Percentiles rank a stretch among this genome's conserved stretches.
phyloP scores from a whole-genome alignment of 1,140 invertebrate genomes.

The Trachymyrmex cornetzi region DNA sequence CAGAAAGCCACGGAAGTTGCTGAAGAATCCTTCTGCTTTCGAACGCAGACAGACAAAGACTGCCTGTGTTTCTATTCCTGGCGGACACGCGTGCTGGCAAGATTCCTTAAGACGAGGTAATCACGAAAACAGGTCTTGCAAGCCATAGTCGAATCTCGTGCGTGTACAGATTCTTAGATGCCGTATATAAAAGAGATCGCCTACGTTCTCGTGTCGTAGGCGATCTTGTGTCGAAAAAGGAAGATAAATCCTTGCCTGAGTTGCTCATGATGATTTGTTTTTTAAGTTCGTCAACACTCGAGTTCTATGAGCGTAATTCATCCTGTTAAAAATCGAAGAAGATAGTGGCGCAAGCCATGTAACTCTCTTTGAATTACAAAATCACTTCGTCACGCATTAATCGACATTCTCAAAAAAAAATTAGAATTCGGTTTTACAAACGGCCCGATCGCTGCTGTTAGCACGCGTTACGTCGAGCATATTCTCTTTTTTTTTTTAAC shows the following conservation, averaged over 20 bases:
- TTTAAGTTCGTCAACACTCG: background rate
- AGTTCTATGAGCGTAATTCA: background rate
- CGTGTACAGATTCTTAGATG: slow-evolving; percentile 60
- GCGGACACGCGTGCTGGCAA: slow-evolving; percentile 32
- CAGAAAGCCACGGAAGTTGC: slow-evolving; percentile 22
- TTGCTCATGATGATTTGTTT: background rate
- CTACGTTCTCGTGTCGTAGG: background rate
- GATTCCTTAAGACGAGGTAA: slow-evolving; percentile 65
- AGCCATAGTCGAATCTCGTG: slow-evolving; percentile 61
- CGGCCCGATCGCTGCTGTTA: background rate
- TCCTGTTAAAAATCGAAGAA: background rate
- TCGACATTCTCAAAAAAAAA: background rate
- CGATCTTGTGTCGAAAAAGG: background rate
- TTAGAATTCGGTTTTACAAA: background rate
- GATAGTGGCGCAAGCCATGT: background rate
- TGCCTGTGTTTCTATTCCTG: slow-evolving; percentile 66
- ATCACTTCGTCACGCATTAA: slow-evolving; percentile 28
- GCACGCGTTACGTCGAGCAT: background rate
- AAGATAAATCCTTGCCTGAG: background rate
- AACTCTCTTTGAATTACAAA: slow-evolving; percentile 38
- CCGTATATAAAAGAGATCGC: slow-evolving; percentile 12
- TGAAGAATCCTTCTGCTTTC: background rate
- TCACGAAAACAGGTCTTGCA: slow-evolving; percentile 75
- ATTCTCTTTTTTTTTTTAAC: background rate
- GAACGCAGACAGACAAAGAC: slow-evolving; percentile 58